Base-by-base conservation (phyloP, 2,888 invertebrate genomes). In the Gortyna flavago region DNA sequence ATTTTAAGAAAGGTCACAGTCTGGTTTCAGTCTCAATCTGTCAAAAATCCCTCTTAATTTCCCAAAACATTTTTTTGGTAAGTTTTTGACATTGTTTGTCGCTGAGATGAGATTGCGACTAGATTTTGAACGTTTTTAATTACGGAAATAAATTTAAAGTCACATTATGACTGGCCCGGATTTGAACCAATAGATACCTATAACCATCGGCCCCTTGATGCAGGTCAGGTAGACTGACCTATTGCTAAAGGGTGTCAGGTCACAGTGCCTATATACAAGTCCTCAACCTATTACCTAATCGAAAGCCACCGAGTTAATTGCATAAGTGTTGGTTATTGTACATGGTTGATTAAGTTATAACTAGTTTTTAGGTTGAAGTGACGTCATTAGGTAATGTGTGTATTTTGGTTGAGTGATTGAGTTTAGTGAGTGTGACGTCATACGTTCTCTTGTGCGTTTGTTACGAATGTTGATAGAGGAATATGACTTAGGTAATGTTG, bases 221-320 rank as follows among this genome's bases (percentile, higher is more conserved):
- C 62, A 85, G 81, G 85, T 85, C 85, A 80, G 57, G 29, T 13
- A 1, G 29, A 38, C 29, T 65, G 72, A 72, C 75, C 71, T 75
- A 29, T 41, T 44, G 32, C 41, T 21, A 41, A 81, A 65, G 61
- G 69, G 16, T 57, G 59, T 64, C 68, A 65, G 82, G 68, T 85
- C 81, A 35, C 59, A 18, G n/a, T 35, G 35, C 18, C 18, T 35
- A 54, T 18, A n/a, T 69, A n/a, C 18, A n/a, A 6, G 9, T n/a
- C 6, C 44, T 62, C 13, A 8, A 73, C 8, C 13, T 38, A 57
- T 75, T 69, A 75, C 41, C 48, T 70, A 61, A 81, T 81, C 25
- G 67, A 71, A 48, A 69, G 11, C 29, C 29, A 5, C 9, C 35
- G 21, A 57, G 54, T 72, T 81, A 72, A 83, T 81, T 72, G 66